Conservation (phyloP, 1,140 invertebrate genomes). For the Drosophila grimshawi region DNA sequence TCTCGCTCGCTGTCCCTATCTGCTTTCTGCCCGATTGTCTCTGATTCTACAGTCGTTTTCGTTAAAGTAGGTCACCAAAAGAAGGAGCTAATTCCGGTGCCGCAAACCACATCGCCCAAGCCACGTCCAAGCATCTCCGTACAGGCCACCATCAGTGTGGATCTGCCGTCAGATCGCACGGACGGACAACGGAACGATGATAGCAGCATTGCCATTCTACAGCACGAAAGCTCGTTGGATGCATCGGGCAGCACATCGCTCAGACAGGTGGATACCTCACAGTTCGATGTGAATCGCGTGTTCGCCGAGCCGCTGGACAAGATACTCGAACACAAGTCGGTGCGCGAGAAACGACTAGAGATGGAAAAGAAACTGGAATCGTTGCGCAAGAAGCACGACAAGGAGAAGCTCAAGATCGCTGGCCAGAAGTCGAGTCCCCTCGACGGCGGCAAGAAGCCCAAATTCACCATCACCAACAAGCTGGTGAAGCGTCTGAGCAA, state of each 20-base stretch:
- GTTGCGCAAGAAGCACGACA: slow-evolving; percentile 94
- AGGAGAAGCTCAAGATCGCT: slow-evolving; percentile 88
- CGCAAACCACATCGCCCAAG: slow-evolving; percentile 83
- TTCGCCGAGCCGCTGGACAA: slow-evolving; percentile 92
- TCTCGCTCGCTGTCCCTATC: background rate
- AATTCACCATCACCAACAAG: slow-evolving; percentile 90
- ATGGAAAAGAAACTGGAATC: slow-evolving; percentile 94
- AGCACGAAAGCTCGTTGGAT: slow-evolving; percentile 81
- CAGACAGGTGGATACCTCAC: slow-evolving; percentile 77
- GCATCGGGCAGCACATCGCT: slow-evolving; percentile 72
- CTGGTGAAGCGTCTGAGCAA: slow-evolving; percentile 92
- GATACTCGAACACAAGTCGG: slow-evolving; percentile 91
- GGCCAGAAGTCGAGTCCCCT: slow-evolving; percentile 86
- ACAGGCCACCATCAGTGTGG: slow-evolving; percentile 73
- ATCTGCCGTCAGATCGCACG: slow-evolving; percentile 58
- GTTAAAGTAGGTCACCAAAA: slow-evolving; percentile 84
- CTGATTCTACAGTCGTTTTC: slow-evolving; percentile 83
- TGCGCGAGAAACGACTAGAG: slow-evolving; percentile 92
- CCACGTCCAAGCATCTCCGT: slow-evolving; percentile 83
- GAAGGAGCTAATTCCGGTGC: slow-evolving; percentile 77
- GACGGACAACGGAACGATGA: slow-evolving; percentile 54
- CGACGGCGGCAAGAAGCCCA: slow-evolving; percentile 88
- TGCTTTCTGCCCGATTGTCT: slow-evolving; percentile 54
- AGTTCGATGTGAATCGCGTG: slow-evolving; percentile 86
- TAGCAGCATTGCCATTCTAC: slow-evolving; percentile 55